Conservation (phyloP, 2,888 invertebrate species). For the Sinohyriopsis cumingii region DNA sequence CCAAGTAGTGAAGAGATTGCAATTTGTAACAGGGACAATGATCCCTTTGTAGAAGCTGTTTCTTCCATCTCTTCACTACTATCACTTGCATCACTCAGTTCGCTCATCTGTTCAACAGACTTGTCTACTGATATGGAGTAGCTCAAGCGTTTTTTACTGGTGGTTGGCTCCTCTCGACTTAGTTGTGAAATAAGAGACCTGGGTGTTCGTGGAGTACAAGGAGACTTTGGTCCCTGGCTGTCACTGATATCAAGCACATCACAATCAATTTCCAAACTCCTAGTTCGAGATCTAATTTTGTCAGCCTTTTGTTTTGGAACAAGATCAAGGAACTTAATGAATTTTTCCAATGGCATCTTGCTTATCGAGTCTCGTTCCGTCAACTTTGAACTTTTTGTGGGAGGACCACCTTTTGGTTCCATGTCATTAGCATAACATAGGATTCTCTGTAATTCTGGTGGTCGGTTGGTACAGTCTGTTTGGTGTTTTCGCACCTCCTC, state of each 20-base stretch:
- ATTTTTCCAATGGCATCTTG: conserved; percentile 25
- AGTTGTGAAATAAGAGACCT: conserved; percentile 65
- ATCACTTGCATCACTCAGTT: conserved; percentile 38
- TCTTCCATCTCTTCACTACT: conserved; percentile 36
- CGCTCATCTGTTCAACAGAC: conserved; percentile 17
- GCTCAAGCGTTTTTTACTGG: conserved; percentile 35
- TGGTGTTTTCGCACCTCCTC: conserved; percentile 56
- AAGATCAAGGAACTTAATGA: conserved; percentile 37
- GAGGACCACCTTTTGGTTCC: conserved; percentile 16
- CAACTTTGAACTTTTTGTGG: conserved; percentile 25
- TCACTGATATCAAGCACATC: conserved; percentile 46
- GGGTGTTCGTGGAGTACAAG: conserved; percentile 60
- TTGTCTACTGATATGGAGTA: conserved; percentile 40
- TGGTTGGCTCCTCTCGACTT: conserved; percentile 50
- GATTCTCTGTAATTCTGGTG: conserved; percentile 41
- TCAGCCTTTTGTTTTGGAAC: conserved; percentile 53
- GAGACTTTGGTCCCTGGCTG: conserved; percentile 46
- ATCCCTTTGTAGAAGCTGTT: conserved; percentile 18
- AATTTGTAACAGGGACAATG: conserved; percentile 53
- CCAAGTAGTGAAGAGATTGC: conserved; percentile 61
- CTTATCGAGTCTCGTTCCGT: not conserved
- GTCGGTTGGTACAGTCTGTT: conserved; percentile 44
- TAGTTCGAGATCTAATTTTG: conserved; percentile 38
- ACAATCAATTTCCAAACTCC: conserved; percentile 56
- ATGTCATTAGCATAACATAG: conserved; percentile 11